phyloP scores from a whole-genome alignment of 2,888 invertebrate genomes.

The Drosophila infuscata region DNA sequence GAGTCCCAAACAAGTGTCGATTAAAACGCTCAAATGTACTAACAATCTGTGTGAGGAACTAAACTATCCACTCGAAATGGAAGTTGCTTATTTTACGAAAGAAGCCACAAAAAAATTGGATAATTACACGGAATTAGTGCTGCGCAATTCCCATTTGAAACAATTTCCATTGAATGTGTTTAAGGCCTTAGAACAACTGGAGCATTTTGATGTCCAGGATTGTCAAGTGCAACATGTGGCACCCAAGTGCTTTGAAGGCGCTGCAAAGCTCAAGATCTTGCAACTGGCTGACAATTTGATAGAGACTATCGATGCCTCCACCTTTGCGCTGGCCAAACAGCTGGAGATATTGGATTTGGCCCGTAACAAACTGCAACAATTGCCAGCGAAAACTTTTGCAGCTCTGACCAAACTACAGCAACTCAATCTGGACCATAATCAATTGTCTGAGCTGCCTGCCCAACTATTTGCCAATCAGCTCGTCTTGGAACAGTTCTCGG shows the following conservation, averaged over 20 bases:
- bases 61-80: conserved; percentile 30
- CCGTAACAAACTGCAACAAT: conserved; percentile 40
- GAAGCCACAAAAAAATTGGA: conserved; percentile 12
- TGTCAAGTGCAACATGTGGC: conserved; percentile 46
- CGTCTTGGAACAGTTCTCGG: conserved; percentile 44
- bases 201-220: conserved; percentile 54
- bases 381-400: conserved; percentile 30
- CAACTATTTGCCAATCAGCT: conserved; percentile 35
- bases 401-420: conserved; percentile 24
- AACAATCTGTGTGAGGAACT: conserved; percentile 38
- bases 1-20: conserved; percentile 24
- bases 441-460: conserved; percentile 36
- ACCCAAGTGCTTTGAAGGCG: conserved; percentile 40
- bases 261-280: conserved; percentile 34
- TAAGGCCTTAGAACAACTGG: conserved; percentile 54
- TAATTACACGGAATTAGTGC: conserved; percentile 28
- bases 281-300: conserved; percentile 69
- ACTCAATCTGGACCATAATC: conserved; percentile 52
- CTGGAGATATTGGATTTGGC: conserved; percentile 49
- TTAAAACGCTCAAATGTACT: conserved; percentile 42
- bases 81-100: conserved; percentile 49
- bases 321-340: conserved; percentile 53
- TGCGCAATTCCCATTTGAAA: conserved; percentile 63
- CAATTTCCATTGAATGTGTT: conserved; percentile 73
- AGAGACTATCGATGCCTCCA: conserved; percentile 32